These are phyloP conservation scores for Nesidiocoris tenuis DNA, from an alignment of 2,888 invertebrate genomes.

Conservation along the genomic window DNA sequence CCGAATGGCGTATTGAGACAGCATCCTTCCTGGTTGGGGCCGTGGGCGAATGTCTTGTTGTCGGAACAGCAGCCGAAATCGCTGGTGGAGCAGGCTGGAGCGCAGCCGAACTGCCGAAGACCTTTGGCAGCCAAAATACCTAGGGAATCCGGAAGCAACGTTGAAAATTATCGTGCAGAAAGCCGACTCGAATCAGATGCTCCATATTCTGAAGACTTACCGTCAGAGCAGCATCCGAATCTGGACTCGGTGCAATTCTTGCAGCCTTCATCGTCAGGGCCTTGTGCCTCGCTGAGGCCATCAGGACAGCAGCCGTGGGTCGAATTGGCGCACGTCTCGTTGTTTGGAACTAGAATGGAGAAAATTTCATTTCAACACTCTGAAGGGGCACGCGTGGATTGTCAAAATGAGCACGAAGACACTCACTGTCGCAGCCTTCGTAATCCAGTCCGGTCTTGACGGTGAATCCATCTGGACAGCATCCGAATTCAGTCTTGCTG, in stretches of 20 bases:
- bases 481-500: conserved; percentile 62
- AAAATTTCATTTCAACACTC: background rate
- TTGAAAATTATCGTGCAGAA: background rate
- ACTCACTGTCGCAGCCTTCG: conserved; percentile 60
- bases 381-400: background rate
- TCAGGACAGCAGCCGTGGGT: conserved; percentile 76
- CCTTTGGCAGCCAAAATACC: conserved; percentile 62
- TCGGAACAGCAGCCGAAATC: conserved; percentile 87
- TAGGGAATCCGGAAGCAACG: background rate
- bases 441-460: conserved; percentile 64
- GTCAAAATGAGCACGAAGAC: background rate
- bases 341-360: conserved; percentile 22
- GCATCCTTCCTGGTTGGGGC: conserved; percentile 78
- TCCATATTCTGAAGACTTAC: conserved; percentile 64
- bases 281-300: conserved; percentile 65
- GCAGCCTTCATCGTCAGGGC: conserved; percentile 74
- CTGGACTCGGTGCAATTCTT: conserved; percentile 72
- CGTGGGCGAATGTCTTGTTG: conserved; percentile 79
- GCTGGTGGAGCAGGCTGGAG: conserved; percentile 65
- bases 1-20: conserved; percentile 71
- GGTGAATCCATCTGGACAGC: conserved; percentile 71
- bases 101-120: conserved; percentile 72
- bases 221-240: conserved; percentile 83
- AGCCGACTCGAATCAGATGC: too few relatives aligned
- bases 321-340: conserved; percentile 56